Evolutionary conservation across 1,140 invertebrate species (phyloP).

Genomic region (Pachypeltis micranthus): DNA sequence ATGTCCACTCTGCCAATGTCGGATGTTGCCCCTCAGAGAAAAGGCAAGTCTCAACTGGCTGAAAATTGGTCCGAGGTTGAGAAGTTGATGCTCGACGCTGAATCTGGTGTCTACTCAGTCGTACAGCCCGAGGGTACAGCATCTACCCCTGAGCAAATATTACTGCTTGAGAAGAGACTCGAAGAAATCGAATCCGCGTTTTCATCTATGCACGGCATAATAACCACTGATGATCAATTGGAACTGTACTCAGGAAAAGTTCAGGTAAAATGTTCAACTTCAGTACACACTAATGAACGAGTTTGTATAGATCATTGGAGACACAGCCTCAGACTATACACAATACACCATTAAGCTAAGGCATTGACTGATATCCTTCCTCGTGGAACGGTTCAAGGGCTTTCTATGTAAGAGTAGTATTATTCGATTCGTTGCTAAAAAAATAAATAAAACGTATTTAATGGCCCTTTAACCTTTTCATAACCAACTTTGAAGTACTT

Average conservation of each 20-base stretch:
- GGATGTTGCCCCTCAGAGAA: slow-evolving; percentile 66
- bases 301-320: too few species aligned
- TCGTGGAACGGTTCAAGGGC: too few species aligned
- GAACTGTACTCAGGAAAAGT: slow-evolving; percentile 64
- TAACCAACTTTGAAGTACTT: too few species aligned
- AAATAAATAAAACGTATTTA: too few species aligned
- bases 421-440: too few species aligned
- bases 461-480: too few species aligned
- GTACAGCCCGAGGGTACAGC: background rate
- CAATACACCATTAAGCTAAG: too few species aligned
- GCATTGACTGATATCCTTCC: too few species aligned
- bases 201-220: slow-evolving; percentile 34
- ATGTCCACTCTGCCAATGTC: slow-evolving; percentile 61
- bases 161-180: background rate
- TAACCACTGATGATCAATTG: slow-evolving; percentile 69
- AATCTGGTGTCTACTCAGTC: background rate
- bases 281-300: too few species aligned
- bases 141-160: background rate
- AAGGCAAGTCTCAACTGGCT: slow-evolving; percentile 59
- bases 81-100: background rate
- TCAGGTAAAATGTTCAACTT: slow-evolving; percentile 38
- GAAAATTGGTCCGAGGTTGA: slow-evolving; percentile 59
- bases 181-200: background rate
- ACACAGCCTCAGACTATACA: too few species aligned
- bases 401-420: too few species aligned